A percentile compares a stretch with the other conserved stretches of the same genome.
These are phyloP conservation scores for Thunnus albacares DNA, from an alignment of 2,797 vertebrate species.

Conservation along the genomic window DNA sequence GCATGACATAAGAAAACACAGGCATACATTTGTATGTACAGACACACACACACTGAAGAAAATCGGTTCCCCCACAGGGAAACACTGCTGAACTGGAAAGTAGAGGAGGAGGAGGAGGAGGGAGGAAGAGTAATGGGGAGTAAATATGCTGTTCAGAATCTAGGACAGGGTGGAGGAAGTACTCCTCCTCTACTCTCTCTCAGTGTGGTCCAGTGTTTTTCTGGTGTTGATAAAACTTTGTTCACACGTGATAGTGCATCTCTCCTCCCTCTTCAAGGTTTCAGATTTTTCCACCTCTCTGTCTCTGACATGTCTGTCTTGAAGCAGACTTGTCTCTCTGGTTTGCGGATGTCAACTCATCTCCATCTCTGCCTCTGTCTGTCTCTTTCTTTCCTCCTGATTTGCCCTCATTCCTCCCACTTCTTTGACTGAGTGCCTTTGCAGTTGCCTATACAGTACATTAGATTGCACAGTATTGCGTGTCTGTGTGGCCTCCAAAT, in stretches of 20 bases:
- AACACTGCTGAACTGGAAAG: conserved; percentile 45
- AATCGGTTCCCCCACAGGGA: conserved; percentile 24
- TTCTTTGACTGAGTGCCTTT: background rate
- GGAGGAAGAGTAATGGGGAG: conserved; percentile 46
- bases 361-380: conserved; percentile 16
- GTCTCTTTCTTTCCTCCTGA: conserved; percentile 10
- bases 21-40: background rate
- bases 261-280: conserved; percentile 34
- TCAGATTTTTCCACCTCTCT: conserved; percentile 31
- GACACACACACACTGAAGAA: conserved; percentile 2
- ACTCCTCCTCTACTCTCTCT: conserved; percentile 15
- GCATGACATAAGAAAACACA: conserved; percentile 15
- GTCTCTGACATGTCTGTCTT: conserved; percentile 28
- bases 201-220: conserved; percentile 52
- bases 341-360: conserved; percentile 42
- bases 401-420: background rate
- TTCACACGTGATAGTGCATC: conserved; percentile 41
- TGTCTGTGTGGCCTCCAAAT: conserved; percentile 19
- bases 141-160: conserved; percentile 59
- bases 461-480: conserved; percentile 54
- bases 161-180: conserved; percentile 49
- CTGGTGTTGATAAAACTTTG: conserved; percentile 53
- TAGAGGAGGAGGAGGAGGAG: conserved; percentile 20
- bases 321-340: conserved; percentile 10
- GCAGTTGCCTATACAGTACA: conserved; percentile 24